phyloP scores from a whole-genome alignment of 2,113 vertebrate species.

The Porphyrio hochstetteri region DNA sequence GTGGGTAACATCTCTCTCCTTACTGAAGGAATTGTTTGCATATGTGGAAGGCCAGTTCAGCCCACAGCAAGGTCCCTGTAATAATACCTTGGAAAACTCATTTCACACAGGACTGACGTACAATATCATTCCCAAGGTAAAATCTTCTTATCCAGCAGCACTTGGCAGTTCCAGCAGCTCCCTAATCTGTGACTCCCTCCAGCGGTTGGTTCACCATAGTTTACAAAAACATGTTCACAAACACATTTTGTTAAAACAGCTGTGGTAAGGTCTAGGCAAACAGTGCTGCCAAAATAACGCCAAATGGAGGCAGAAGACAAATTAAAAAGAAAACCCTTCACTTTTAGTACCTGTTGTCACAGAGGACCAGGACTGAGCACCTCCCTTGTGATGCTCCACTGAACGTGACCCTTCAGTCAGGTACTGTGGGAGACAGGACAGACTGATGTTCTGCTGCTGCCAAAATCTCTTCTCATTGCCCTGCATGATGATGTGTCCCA shows the following conservation, averaged over 20 bases:
- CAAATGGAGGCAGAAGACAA: background rate
- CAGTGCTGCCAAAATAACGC: background rate
- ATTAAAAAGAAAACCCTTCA: background rate
- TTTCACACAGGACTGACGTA: background rate
- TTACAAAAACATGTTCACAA: background rate
- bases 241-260: background rate
- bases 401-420: background rate
- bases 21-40: background rate
- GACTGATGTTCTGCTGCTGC: background rate
- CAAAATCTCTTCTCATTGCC: background rate
- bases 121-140: background rate
- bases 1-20: background rate
- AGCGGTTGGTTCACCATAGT: conserved; percentile 1
- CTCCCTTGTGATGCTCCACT: background rate
- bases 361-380: background rate
- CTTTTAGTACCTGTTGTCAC: background rate
- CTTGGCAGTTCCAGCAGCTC: background rate
- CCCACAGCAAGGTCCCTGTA: background rate
- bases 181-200: conserved; percentile 61
- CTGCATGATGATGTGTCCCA: background rate
- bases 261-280: background rate
- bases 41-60: background rate
- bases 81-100: background rate
- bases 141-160: background rate
- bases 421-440: background rate